Percentiles rank a stretch among this genome's conserved stretches.
These are phyloP conservation scores for Aquatica leii DNA, from an alignment of 2,888 invertebrate species.

Conservation along the genomic window DNA sequence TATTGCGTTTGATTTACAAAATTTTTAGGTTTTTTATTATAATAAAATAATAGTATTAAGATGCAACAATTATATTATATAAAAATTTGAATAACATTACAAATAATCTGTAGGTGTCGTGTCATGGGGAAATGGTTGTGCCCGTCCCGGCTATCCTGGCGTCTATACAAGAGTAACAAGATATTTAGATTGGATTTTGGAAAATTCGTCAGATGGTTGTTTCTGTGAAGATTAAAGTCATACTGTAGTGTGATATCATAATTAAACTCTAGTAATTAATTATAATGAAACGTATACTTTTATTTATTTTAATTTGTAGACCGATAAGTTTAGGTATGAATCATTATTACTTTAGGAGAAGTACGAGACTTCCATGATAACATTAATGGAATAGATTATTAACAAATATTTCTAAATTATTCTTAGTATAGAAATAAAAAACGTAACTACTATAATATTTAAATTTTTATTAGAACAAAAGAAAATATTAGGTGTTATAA, in stretches of 20 bases:
- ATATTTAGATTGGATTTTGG: constrained; percentile 82
- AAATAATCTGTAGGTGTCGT: constrained; percentile 75
- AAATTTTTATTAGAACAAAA: too few species aligned
- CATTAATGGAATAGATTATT: background rate
- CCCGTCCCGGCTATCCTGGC: constrained; percentile 83
- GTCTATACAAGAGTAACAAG: constrained; percentile 86
- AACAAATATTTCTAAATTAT: too few species aligned
- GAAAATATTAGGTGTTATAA: too few species aligned
- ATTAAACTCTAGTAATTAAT: background rate
- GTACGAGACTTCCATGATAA: constrained; percentile 19
- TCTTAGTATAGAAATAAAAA: too few species aligned
- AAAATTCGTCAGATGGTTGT: constrained; percentile 82
- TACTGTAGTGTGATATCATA: background rate
- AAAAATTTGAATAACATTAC: too few species aligned
- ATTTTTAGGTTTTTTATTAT: too few species aligned
- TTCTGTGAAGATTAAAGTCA: constrained; percentile 65
- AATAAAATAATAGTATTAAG: too few species aligned
- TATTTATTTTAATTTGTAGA: background rate
- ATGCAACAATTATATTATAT: too few species aligned
- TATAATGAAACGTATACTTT: background rate
- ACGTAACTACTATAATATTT: too few species aligned
- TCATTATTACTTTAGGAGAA: constrained; percentile 17
- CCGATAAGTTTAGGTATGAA: background rate
- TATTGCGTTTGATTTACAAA: too few species aligned
- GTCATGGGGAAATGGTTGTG: constrained; percentile 91